Conservation (phyloP, 2,797 vertebrate genomes). For the Poeciliopsis infans region DNA sequence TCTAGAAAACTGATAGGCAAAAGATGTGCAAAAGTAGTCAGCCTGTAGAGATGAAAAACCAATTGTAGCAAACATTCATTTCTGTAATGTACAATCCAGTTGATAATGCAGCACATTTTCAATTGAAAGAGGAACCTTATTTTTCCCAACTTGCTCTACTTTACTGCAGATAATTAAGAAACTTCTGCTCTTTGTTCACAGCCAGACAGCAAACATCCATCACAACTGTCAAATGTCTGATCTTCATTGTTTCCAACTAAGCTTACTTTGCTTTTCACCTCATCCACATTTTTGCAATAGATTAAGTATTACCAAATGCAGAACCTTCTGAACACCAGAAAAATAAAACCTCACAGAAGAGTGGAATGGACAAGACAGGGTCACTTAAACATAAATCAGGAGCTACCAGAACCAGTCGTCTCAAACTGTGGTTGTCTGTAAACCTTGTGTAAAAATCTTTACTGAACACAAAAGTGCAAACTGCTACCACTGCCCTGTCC, state of each 20-base stretch:
- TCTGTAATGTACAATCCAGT: constrained; percentile 44
- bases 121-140: constrained; percentile 21
- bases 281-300: constrained; percentile 44
- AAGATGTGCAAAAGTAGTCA: constrained; percentile 49
- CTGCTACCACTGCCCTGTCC: constrained; percentile 84
- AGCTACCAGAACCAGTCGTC: constrained; percentile 83
- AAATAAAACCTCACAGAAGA: constrained; percentile 37
- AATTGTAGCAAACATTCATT: constrained; percentile 19
- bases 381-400: constrained; percentile 80
- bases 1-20: constrained; percentile 18
- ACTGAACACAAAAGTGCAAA: constrained; percentile 95
- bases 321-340: constrained; percentile 58
- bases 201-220: constrained; percentile 39
- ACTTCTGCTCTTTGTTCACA: constrained; percentile 42
- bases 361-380: constrained; percentile 67
- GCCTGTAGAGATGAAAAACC: constrained; percentile 36
- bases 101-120: constrained; percentile 8
- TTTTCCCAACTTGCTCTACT: constrained; percentile 23
- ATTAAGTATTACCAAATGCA: constrained; percentile 27
- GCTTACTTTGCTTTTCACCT: constrained; percentile 53
- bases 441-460: constrained; percentile 88
- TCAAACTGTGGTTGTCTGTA: constrained; percentile 87
- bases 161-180: constrained; percentile 19
- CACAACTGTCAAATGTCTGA: constrained; percentile 33
- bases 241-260: constrained; percentile 32